phyloP scores from a whole-genome alignment of 2,797 vertebrate genomes.

The Dicrostonyx torquatus region DNA sequence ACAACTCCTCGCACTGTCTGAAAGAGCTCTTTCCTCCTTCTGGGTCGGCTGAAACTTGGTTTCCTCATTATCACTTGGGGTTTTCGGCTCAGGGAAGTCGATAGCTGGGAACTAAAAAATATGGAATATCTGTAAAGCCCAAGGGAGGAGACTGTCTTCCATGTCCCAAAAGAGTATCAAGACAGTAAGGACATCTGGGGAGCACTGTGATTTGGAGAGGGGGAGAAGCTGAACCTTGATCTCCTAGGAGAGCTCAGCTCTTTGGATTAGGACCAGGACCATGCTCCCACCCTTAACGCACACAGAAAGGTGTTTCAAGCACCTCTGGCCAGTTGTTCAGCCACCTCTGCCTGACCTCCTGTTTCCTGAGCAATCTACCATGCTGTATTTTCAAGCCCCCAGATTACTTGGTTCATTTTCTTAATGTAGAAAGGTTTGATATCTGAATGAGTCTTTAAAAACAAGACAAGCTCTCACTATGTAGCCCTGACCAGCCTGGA shows the following conservation, averaged over 20 bases:
- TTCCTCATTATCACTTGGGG: background rate
- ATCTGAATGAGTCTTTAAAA: background rate
- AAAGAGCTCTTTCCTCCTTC: background rate
- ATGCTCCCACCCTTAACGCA: background rate
- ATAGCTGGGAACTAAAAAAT: background rate
- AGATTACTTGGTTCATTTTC: background rate
- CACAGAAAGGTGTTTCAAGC: background rate
- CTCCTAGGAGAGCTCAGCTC: background rate
- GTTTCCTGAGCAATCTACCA: background rate
- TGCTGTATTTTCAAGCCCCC: background rate
- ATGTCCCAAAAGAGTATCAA: background rate
- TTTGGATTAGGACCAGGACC: background rate
- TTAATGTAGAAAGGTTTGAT: constrained; percentile 16
- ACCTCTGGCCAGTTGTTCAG: background rate
- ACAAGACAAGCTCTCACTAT: background rate
- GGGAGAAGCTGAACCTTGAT: background rate
- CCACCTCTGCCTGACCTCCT: background rate
- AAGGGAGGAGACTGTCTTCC: background rate
- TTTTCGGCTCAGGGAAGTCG: background rate
- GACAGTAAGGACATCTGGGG: background rate
- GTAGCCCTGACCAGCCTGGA: background rate
- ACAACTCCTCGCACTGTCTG: background rate
- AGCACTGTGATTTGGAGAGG: background rate
- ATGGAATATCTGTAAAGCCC: background rate
- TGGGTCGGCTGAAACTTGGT: background rate